A percentile compares a stretch with the other conserved stretches of the same genome.
phyloP scores from a whole-genome alignment of 2,888 invertebrate species.

The Yponomeuta sedellus region DNA sequence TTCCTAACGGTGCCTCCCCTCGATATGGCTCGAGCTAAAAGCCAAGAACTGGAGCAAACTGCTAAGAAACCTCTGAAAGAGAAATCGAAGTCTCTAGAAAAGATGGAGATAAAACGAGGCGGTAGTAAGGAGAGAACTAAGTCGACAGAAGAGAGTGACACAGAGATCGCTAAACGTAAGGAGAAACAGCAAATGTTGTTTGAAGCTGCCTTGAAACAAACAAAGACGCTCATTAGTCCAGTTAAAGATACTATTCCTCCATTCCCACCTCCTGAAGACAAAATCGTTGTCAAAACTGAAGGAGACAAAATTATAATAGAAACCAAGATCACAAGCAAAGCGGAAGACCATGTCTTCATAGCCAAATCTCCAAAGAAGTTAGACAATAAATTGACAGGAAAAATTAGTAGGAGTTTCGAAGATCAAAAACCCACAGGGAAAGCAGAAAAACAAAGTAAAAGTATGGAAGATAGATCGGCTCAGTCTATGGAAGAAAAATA shows the following conservation, averaged over 20 bases:
- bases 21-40: constrained; percentile 77
- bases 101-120: constrained; percentile 76
- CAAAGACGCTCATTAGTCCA: constrained; percentile 83
- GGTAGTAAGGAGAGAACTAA: constrained; percentile 81
- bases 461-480: constrained; percentile 78
- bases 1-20: constrained; percentile 72
- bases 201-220: constrained; percentile 85
- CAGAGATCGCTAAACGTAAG: constrained; percentile 82
- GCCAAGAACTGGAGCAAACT: constrained; percentile 77
- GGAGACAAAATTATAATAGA: constrained; percentile 83
- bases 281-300: constrained; percentile 82
- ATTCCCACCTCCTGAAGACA: constrained; percentile 84
- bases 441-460: constrained; percentile 76
- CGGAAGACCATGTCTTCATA: constrained; percentile 85
- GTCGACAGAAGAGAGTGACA: constrained; percentile 84
- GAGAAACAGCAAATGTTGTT: constrained; percentile 85
- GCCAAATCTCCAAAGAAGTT: constrained; percentile 85
- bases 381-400: constrained; percentile 77
- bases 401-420: constrained; percentile 79
- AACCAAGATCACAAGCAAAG: constrained; percentile 84
- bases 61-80: constrained; percentile 76
- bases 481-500: constrained; percentile 79
- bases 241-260: constrained; percentile 83
- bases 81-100: constrained; percentile 82
- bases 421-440: constrained; percentile 74